Evolutionary conservation across 1,140 invertebrate genomes (phyloP).

Genomic region (Ceratina japonica): DNA sequence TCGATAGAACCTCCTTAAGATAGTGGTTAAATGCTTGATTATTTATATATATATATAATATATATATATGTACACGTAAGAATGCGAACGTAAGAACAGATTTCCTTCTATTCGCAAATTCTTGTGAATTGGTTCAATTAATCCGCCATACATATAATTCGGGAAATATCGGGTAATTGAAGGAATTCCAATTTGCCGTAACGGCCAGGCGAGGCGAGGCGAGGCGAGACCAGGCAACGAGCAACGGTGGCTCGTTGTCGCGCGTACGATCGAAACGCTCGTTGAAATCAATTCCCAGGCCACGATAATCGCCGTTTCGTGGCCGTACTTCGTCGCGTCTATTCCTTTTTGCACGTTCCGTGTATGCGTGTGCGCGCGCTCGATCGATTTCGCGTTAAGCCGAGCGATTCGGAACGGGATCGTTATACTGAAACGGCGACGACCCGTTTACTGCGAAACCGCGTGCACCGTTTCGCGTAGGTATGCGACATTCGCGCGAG

Average conservation of each 20-base stretch:
- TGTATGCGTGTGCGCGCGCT: neutral
- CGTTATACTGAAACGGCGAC: conserved; percentile 4
- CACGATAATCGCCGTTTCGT: conserved; percentile 35
- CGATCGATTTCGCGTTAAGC: conserved; percentile 48
- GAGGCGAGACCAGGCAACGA: neutral
- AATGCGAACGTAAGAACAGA: neutral
- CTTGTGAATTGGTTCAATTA: neutral
- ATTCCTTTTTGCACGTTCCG: conserved; percentile 12
- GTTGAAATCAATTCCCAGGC: conserved; percentile 32
- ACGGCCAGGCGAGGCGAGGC: neutral
- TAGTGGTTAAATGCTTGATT: too few species aligned
- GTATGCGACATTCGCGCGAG: conserved; percentile 12
- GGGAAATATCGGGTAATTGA: conserved; percentile 18
- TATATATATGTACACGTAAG: neutral
- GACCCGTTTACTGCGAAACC: conserved; percentile 33
- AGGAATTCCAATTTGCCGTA: conserved; percentile 25
- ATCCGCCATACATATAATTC: conserved; percentile 15
- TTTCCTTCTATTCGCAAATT: neutral
- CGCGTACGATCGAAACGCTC: conserved; percentile 33
- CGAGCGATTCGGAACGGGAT: neutral
- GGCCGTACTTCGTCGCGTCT: conserved; percentile 9
- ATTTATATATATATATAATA: too few species aligned
- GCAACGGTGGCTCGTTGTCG: neutral
- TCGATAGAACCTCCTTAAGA: too few species aligned
- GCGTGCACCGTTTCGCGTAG: conserved; percentile 10